A percentile compares a stretch with the other conserved stretches of the same genome.
Conservation (phyloP, 2,888 invertebrate genomes). For the Caenorhabditis macrosperma region DNA sequence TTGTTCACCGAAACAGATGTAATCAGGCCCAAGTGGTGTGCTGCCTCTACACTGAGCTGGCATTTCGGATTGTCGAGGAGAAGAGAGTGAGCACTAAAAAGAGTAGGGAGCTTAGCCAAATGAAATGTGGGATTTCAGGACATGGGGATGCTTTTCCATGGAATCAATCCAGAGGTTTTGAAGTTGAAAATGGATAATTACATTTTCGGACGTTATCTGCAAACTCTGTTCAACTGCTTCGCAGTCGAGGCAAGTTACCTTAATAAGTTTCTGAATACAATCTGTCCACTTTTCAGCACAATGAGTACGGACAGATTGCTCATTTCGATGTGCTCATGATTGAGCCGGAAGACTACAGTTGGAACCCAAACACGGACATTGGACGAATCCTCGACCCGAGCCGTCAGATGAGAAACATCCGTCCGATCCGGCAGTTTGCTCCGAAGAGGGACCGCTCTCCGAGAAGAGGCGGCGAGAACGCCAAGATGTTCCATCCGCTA, state of each 20-base stretch:
- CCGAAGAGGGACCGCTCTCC: neutral
- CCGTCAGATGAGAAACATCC: neutral
- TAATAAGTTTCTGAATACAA: neutral
- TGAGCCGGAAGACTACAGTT: conserved; percentile 1
- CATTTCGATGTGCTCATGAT: neutral
- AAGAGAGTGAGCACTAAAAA: neutral
- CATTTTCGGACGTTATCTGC: conserved; percentile 1
- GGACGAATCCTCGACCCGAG: neutral
- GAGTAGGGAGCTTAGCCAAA: neutral
- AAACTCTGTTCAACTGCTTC: conserved; percentile 12
- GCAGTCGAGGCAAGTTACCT: neutral
- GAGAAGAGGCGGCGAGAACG: no score
- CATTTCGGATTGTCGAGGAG: neutral
- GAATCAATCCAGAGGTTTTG: neutral
- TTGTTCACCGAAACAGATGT: neutral
- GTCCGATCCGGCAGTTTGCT: neutral
- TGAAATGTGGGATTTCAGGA: no score
- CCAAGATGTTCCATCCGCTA: no score
- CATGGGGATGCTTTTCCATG: neutral
- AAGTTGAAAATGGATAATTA: neutral
- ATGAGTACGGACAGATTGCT: conserved; percentile 5
- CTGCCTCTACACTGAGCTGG: conserved; percentile 14
- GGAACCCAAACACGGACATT: neutral
- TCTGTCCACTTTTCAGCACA: neutral
- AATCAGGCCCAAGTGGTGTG: neutral